A percentile compares a stretch with the other conserved stretches of the same genome.
phyloP scores from a whole-genome alignment of 2,888 invertebrate species.

The Labia minor region DNA sequence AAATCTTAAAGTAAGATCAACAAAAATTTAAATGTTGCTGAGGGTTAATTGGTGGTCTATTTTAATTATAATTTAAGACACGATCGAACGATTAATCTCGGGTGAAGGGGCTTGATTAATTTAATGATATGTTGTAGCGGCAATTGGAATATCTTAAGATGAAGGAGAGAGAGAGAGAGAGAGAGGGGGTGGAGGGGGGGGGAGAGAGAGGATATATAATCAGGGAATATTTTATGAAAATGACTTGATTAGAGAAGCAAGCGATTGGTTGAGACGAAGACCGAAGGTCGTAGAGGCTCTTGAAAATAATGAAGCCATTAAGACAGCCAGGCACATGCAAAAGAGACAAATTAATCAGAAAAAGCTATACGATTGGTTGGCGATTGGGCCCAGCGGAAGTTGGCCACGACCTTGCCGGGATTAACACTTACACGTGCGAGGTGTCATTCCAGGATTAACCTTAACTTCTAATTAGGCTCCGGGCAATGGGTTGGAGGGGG shows the following conservation, averaged over 20 bases:
- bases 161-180: conserved; percentile 20
- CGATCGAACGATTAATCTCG: too few species aligned
- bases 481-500: too few species aligned
- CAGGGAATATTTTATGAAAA: conserved; percentile 29
- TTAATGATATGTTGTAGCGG: conserved; percentile 2
- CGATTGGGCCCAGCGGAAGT: neutral
- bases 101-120: neutral
- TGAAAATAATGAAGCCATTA: conserved; percentile 28
- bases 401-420: neutral
- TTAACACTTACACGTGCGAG: too few species aligned
- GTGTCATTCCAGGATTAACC: too few species aligned
- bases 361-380: neutral
- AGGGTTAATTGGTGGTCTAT: too few species aligned
- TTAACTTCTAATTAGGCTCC: too few species aligned
- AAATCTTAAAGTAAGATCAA: too few species aligned
- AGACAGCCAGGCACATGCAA: neutral
- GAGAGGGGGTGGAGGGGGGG: conserved; percentile 15
- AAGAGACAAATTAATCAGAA: neutral
- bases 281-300: conserved; percentile 34
- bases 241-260: conserved; percentile 31
- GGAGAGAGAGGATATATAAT: conserved; percentile 23
- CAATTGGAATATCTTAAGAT: neutral
- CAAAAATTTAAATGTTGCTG: too few species aligned
- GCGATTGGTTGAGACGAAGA: conserved; percentile 35
- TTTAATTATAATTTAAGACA: too few species aligned